Conservation (phyloP, 2,888 invertebrate species). For the Nymphalis polychloros region DNA sequence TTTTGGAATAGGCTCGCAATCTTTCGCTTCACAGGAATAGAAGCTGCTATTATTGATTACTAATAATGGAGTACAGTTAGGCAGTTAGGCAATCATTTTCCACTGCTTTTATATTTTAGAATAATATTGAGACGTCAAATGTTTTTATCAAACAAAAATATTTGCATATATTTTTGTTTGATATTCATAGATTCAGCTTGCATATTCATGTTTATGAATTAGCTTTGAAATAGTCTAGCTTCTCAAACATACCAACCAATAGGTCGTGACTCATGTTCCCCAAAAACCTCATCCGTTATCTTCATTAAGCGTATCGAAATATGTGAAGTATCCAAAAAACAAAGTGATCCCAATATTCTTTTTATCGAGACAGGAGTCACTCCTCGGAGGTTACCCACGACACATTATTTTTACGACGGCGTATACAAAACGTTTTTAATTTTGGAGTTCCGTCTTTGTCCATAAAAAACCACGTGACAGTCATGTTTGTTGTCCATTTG, state of each 20-base stretch:
- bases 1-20: too few relatives aligned
- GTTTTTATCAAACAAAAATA: too few relatives aligned
- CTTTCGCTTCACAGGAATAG: too few relatives aligned
- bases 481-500: background rate
- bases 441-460: constrained; percentile 35
- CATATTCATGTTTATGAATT: too few relatives aligned
- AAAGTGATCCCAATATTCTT: constrained; percentile 40
- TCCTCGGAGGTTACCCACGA: constrained; percentile 54
- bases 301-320: constrained; percentile 38
- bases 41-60: too few relatives aligned
- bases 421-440: constrained; percentile 42
- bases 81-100: too few relatives aligned
- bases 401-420: constrained; percentile 65
- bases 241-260: background rate
- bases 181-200: too few relatives aligned
- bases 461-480: background rate
- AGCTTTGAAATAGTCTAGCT: background rate
- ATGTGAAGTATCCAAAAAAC: constrained; percentile 43
- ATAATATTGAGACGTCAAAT: too few relatives aligned
- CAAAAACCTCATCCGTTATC: constrained; percentile 26
- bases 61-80: too few relatives aligned
- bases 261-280: constrained; percentile 15
- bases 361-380: constrained; percentile 70
- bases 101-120: too few relatives aligned
- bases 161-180: too few relatives aligned